Evolutionary conservation across 2,113 vertebrate species (phyloP).

Genomic region (Campylorhamphus procurvoides): DNA sequence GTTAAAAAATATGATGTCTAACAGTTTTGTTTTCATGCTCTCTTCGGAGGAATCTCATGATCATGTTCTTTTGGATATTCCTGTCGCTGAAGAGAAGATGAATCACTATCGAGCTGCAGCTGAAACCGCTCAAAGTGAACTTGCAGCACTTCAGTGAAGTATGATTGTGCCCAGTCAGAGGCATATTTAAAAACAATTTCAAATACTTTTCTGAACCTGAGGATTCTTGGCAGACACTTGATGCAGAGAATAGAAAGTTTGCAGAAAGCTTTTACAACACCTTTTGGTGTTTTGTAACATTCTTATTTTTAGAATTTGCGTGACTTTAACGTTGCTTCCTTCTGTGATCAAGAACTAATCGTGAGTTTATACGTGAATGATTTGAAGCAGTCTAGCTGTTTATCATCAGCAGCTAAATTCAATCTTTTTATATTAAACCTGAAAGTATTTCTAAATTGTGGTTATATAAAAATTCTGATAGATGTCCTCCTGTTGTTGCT

Average conservation of each 20-base stretch:
- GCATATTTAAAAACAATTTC: conserved; percentile 53
- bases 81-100: conserved; percentile 73
- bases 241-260: background rate
- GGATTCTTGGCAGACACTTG: background rate
- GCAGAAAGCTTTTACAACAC: background rate
- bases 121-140: conserved; percentile 78
- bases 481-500: background rate
- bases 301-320: background rate
- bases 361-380: background rate
- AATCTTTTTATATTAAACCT: background rate
- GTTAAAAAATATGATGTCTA: background rate
- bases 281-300: background rate
- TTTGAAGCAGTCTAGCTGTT: background rate
- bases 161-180: conserved; percentile 76
- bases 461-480: background rate
- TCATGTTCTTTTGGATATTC: conserved; percentile 44
- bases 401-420: background rate
- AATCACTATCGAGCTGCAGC: conserved; percentile 75
- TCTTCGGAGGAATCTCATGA: conserved; percentile 56
- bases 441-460: background rate
- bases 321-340: background rate
- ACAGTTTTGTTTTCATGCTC: background rate
- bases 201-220: background rate
- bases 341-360: background rate
- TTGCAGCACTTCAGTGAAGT: conserved; percentile 80